Evolutionary conservation across 2,797 vertebrate genomes (phyloP), one percentile per base, ranked within the genome.

Genomic region (Alcedo atthis): DNA sequence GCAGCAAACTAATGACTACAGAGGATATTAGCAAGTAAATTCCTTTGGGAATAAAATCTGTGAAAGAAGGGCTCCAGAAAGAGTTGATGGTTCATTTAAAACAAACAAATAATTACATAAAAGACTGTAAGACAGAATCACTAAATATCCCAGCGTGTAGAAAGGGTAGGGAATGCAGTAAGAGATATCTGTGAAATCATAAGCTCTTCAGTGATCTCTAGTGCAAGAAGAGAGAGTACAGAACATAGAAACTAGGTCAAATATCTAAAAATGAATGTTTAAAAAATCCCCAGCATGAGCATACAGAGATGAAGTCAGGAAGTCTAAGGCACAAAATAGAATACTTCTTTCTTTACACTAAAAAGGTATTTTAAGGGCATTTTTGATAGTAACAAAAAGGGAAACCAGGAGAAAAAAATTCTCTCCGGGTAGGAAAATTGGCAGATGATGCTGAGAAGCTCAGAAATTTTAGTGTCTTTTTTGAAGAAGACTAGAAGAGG

Each of bases 191-290:
- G 68, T 5, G 12, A 80, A 95, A 80, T 93, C 81, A 80, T 64
- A 92, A 82, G 83, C 64, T 89, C 84, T 88, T 92, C 88, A 82
- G 3, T 82, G 92, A 94, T 93, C 81, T 94, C 84, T 57, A 94
- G 81, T 85, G 64, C 75, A 92, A 94, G 92, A 77, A 87, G 75
- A 68, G 45, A 89, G 48, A 25, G 71, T 42, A 48, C 57, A 85
- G 86, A 94, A 85, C 49, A 61, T 5, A 82, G 71, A 93, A 96
- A 94, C 68, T 95, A 92, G 94, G 94, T 95, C 93, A 95, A 82
- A 96, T 92, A 95, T 80, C 95, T 96, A 90, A 92, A 96, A 96
- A 87, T 80, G 88, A 87, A 58, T 92, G 70, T 77, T 61, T 28
- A 89, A 89, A 95, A 40, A 1, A 0, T 0, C 1, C 70, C 90